Evolutionary conservation across 2,113 vertebrate genomes (phyloP).

Genomic region (Crypturellus undulatus): DNA sequence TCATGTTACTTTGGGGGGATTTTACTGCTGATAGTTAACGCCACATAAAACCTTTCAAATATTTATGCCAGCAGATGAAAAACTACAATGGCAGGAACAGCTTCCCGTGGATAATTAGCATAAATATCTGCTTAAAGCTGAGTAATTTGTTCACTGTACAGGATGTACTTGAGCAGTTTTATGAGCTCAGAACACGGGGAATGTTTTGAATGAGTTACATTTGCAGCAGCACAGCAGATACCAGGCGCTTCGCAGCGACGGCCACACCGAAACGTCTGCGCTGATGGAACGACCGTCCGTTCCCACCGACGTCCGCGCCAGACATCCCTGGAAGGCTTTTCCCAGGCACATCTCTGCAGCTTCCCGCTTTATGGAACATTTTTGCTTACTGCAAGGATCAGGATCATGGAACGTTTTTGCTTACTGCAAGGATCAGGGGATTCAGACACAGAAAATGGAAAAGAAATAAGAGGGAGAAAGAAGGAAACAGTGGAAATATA

Average conservation of each 20-base stretch:
- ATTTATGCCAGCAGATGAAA: constrained; percentile 44
- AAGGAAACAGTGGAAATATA: neutral
- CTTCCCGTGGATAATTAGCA: constrained; percentile 64
- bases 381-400: neutral
- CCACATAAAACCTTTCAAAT: constrained; percentile 42
- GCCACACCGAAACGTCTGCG: neutral
- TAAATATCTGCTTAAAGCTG: constrained; percentile 64
- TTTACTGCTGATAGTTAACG: constrained; percentile 64
- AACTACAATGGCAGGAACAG: constrained; percentile 46
- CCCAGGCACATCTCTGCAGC: constrained; percentile 15
- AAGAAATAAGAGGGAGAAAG: neutral
- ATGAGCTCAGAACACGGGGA: constrained; percentile 41
- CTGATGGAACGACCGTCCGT: neutral
- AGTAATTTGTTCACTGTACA: constrained; percentile 57
- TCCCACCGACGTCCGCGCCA: neutral
- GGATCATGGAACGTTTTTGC: neutral
- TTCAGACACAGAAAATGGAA: neutral
- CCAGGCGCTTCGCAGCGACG: neutral
- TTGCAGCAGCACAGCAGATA: constrained; percentile 31
- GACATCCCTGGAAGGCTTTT: neutral
- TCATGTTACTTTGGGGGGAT: constrained; percentile 43
- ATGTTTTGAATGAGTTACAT: constrained; percentile 57
- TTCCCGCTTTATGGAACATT: constrained; percentile 16
- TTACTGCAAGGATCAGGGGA: neutral
- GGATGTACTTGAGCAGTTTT: constrained; percentile 62